Evolutionary conservation across 2,113 vertebrate species (phyloP).

Genomic region (Empidonax traillii): DNA sequence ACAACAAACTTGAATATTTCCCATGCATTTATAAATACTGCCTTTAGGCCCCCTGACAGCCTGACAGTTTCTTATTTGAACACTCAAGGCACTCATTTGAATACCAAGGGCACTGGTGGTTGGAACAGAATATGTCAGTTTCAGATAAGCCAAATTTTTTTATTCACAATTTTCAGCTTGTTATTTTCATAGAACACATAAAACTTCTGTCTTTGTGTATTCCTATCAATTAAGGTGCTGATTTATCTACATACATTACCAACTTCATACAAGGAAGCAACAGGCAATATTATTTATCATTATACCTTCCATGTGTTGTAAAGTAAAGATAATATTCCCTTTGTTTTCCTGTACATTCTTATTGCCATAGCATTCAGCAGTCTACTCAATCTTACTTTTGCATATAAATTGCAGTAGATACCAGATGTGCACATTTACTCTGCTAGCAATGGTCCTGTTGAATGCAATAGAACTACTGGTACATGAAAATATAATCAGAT

Average conservation of each 20-base stretch:
- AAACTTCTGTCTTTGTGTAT: not conserved
- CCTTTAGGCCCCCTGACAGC: not conserved
- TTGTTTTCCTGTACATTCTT: not conserved
- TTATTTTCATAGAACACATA: not conserved
- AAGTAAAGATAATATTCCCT: not conserved
- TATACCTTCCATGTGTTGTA: not conserved
- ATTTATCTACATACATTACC: not conserved
- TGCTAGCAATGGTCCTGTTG: not conserved
- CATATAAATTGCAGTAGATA: not conserved
- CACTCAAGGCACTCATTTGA: too few species aligned
- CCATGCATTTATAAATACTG: not conserved
- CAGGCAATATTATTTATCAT: not conserved
- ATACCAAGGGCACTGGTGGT: not conserved
- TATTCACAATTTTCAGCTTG: not conserved
- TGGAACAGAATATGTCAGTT: not conserved
- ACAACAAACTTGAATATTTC: not conserved
- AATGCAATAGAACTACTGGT: not conserved
- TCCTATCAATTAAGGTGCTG: not conserved
- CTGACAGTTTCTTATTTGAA: not conserved
- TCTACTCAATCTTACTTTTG: not conserved
- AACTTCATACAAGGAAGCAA: not conserved
- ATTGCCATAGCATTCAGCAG: not conserved
- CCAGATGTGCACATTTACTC: not conserved
- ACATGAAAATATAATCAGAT: not conserved
- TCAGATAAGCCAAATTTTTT: not conserved